Evolutionary conservation across 1,140 invertebrate species (phyloP), one percentile per base, ranked within the genome.

Genomic region (Rhizoglyphus robini): DNA sequence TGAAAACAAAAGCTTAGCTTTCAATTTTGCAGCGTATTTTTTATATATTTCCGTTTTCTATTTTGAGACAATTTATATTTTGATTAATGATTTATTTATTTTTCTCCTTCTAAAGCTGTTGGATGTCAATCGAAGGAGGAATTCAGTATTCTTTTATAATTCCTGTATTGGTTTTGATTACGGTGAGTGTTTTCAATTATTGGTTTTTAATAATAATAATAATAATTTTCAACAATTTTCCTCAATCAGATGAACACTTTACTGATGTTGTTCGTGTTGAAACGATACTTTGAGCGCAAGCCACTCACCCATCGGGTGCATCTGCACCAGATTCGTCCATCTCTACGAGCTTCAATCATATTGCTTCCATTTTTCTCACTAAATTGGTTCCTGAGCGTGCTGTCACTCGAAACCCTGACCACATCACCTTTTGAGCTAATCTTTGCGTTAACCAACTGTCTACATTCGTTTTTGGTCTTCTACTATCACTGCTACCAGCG

Each of bases 131-230:
- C 29, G 81, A 84, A 72, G 81, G 82, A 71, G 83, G 83, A 3
- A 85, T 85, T 82, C 77, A 85, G 4, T 75, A 84, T 68, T 84
- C 84, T 25, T 86, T 84, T 69, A 84, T 86, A 79, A 75, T 83
- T 20, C 84, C 84, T 25, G 79, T 83, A 0, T 83, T 81, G 69
- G 73, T 81, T 29, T 73, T 86, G 18, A 84, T 86, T 48, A 70
- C 84, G 49, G 77, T 83, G 62, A 83, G 73, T 71, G 11, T 51
- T 18, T 15, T 34, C 27, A 48, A 32, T n/a, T 51, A 13, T 51
- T 66, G 4, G 3, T 18, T 51, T 68, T 64, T 5, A 49, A 23
- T 30, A 4, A 11, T 47, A 27, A 18, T 23, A 47, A 5, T 13
- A 67, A 31, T 63, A n/a, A 11, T 62, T 49, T n/a, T 60, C 36